These are phyloP conservation scores for Styela clava DNA, from an alignment of 23 tunicate species.

Conservation along the genomic window DNA sequence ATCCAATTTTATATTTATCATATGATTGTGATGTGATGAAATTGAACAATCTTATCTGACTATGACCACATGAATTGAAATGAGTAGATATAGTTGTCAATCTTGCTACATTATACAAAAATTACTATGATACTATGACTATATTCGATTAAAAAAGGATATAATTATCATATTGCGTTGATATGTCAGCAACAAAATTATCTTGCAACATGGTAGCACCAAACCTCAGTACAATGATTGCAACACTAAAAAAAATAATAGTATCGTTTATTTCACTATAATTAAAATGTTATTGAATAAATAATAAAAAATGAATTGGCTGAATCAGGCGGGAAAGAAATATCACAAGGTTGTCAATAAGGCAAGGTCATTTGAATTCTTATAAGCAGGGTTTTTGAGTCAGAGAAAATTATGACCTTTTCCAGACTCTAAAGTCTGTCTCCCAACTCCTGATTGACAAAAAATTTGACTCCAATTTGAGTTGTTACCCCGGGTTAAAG, in stretches of 20 bases:
- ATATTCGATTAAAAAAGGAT: conserved; percentile 45
- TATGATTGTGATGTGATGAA: neutral
- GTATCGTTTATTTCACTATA: neutral
- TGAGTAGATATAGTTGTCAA: no score
- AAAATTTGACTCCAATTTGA: no score
- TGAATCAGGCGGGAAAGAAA: neutral
- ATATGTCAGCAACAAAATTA: conserved; percentile 78
- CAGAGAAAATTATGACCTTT: no score
- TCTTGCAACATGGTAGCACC: conserved; percentile 64
- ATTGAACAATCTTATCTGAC: no score
- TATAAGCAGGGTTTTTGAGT: no score
- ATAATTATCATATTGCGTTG: conserved; percentile 89
- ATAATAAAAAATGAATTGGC: neutral
- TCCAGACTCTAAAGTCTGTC: no score
- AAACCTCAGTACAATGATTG: conserved; percentile 71
- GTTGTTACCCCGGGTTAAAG: no score
- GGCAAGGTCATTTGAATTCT: no score
- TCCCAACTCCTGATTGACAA: no score
- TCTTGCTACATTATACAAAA: no score
- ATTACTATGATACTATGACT: no score
- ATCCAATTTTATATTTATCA: neutral
- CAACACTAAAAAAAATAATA: conserved; percentile 41
- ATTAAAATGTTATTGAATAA: neutral
- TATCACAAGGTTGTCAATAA: neutral
- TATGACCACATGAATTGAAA: no score